Base-by-base conservation (phyloP, 2,113 vertebrate species). In the Myiagra hebetior region DNA sequence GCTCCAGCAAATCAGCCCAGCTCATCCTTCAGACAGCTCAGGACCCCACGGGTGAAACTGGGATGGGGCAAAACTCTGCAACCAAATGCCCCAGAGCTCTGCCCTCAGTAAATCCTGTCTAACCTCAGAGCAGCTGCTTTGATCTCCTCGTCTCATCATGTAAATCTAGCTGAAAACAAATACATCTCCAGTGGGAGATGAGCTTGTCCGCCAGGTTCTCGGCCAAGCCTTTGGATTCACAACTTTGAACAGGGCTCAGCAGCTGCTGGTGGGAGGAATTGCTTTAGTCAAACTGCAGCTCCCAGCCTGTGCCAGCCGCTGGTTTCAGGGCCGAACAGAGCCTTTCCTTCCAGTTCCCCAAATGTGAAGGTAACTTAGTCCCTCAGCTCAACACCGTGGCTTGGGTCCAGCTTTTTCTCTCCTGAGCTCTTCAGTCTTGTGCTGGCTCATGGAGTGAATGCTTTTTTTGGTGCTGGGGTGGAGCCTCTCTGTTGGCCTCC, bases 201-300 rank as follows among this genome's bases (percentile, higher is more conserved):
- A 88, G 95, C 74, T 82, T 2, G 33, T 9, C 85, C 59, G 8
- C 52, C 89, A 94, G 96, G 96, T 93, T 93, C 75, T 20, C 0
- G 8, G 93, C 95, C 96, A 96, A 90, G 78, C 57, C 89, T 77
- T 62, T 9, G 46, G 85, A 35, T 18, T 17, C 13, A 17, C 10
- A 37, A 18, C 96, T 96, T 87, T 93, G 95, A 93, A 74, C 67
- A 27, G 87, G 37, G 78, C 78, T 91, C 67, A 0, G 91, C 93
- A 94, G 93, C 93, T 96, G 95, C 72, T 74, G 75, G 59, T 91
- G 93, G 91, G 87, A 95, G 85, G 90, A 94, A 96, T 90, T 67
- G 57, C 87, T 94, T 55, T 76, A 93, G 93, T 88, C 93, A 80
- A 42, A 46, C 55, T 47, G 90, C 87, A 83, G 87, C 82, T 95